phyloP scores from a whole-genome alignment of 2,888 invertebrate species.

The Mellilla xanthometata region DNA sequence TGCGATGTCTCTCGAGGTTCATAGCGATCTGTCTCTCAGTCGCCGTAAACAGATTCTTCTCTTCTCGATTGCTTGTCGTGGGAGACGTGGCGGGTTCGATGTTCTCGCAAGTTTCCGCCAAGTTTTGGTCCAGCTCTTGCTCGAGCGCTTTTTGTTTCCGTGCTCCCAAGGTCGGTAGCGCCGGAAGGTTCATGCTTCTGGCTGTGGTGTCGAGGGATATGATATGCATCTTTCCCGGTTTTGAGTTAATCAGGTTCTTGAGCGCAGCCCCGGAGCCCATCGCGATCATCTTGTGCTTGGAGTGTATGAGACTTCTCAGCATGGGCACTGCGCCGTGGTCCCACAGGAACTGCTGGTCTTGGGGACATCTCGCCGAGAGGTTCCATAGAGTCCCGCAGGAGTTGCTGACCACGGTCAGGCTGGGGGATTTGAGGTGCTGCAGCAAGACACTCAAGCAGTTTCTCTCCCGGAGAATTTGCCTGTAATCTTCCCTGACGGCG shows the following conservation, averaged over 20 bases:
- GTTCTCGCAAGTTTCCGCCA: conserved; percentile 96
- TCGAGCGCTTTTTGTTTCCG: conserved; percentile 93
- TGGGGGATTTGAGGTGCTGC: conserved; percentile 95
- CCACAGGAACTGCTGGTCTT: conserved; percentile 95
- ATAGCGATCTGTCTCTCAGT: conserved; percentile 79
- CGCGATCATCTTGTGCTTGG: conserved; percentile 98
- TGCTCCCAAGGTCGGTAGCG: conserved; percentile 91
- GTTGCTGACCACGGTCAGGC: conserved; percentile 97
- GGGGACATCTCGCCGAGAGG: conserved; percentile 94
- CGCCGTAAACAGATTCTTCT: conserved; percentile 80
- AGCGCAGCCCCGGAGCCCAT: conserved; percentile 98
- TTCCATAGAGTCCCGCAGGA: conserved; percentile 99
- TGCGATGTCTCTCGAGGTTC: conserved; percentile 75
- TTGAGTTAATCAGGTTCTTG: conserved; percentile 94
- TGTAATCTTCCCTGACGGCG: conserved; percentile 95
- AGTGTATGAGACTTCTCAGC: conserved; percentile 95
- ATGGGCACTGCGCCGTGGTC: conserved; percentile 96
- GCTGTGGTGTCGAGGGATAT: conserved; percentile 89
- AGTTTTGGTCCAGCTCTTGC: conserved; percentile 91
- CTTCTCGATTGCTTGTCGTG: conserved; percentile 79
- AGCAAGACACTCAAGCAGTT: conserved; percentile 94
- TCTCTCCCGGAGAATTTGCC: conserved; percentile 91
- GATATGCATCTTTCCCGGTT: conserved; percentile 87
- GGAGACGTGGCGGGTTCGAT: conserved; percentile 89
- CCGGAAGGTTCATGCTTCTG: conserved; percentile 88